phyloP scores from a whole-genome alignment of 2,797 vertebrate genomes.

The Catamblyrhynchus diadema region DNA sequence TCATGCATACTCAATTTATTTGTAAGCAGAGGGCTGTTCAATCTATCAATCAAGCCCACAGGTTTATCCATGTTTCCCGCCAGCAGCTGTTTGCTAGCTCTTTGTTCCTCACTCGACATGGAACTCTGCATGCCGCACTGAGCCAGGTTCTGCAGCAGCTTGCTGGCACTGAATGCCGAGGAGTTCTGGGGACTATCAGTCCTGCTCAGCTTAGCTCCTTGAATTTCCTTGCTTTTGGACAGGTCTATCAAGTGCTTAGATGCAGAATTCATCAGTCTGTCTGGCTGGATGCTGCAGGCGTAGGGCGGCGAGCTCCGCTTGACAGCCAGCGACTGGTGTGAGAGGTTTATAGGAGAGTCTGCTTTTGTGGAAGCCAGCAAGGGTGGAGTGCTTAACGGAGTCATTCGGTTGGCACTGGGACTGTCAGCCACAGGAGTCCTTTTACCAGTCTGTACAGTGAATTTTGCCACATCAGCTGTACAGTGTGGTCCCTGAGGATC shows the following conservation, averaged over 20 bases:
- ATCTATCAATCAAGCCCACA: conserved; percentile 83
- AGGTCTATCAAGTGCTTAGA: conserved; percentile 83
- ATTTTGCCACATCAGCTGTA: conserved; percentile 75
- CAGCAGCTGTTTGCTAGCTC: conserved; percentile 76
- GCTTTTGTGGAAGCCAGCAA: conserved; percentile 67
- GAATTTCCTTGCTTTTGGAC: conserved; percentile 75
- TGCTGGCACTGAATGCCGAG: conserved; percentile 92
- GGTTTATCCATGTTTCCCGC: conserved; percentile 79
- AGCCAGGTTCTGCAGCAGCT: conserved; percentile 95
- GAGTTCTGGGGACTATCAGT: conserved; percentile 83
- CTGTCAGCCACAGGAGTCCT: conserved; percentile 76
- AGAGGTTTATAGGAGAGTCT: conserved; percentile 80
- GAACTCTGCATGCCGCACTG: conserved; percentile 86
- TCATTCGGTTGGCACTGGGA: conserved; percentile 66
- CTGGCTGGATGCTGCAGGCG: conserved; percentile 72
- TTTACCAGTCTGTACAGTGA: conserved; percentile 66
- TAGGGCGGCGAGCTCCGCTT: conserved; percentile 73
- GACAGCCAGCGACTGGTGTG: conserved; percentile 71
- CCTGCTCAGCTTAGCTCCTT: conserved; percentile 78
- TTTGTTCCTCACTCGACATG: conserved; percentile 71
- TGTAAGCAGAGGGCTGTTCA: conserved; percentile 83
- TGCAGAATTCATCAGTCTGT: conserved; percentile 63
- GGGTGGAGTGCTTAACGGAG: conserved; percentile 76
- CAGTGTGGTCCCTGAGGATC: conserved; percentile 81
- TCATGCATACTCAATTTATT: conserved; percentile 81